Base-by-base conservation (phyloP, 2,113 vertebrate species). In the Ellobius talpinus region DNA sequence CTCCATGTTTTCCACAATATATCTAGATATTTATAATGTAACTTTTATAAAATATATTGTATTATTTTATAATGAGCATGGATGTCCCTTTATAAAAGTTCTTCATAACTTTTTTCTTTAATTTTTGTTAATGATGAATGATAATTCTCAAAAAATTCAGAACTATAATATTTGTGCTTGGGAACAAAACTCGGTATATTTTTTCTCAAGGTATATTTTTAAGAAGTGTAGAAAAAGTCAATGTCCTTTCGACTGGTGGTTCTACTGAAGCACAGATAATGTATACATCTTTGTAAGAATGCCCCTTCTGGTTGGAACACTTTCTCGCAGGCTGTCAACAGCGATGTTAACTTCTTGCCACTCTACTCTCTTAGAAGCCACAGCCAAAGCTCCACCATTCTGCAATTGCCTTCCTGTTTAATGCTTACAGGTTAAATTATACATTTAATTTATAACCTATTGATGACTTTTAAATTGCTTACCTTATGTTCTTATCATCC, bases 401-500 rank as follows among this genome's bases (percentile, higher is more conserved):
- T 70, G 45, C 36, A 93, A 91, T 87, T 87, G 78, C 3, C 36
- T 66, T 77, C 42, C 17, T 39, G 7, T 47, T n/a, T 82, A 79
- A 63, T 79, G 77, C 81, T 96, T n/a, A 65, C 2, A 79, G 52
- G 33, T 90, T 92, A 65, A 87, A 39, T 82, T 61, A 55, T 58
- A 73, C 21, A 82, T 89, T 93, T 91, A 77, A 91, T 84, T 81
- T 23, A 89, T 39, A 89, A 87, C 61, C 31, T 68, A 91, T 66
- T 78, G 39, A 61, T 93, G 68, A 78, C 82, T 95, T 91, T 93
- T 74, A 90, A 93, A 89, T 76, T 65, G 26, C 11, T 47, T 90
- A 87, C 63, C 76, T 92, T 85, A 87, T 87, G n/a, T 93, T 87
- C 79, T 47, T 84, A 93, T 72, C 42, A 93, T 66, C 42, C 52